These are phyloP conservation scores for Pogoniulus pusillus DNA, from an alignment of 2,797 vertebrate genomes.

Conservation along the genomic window DNA sequence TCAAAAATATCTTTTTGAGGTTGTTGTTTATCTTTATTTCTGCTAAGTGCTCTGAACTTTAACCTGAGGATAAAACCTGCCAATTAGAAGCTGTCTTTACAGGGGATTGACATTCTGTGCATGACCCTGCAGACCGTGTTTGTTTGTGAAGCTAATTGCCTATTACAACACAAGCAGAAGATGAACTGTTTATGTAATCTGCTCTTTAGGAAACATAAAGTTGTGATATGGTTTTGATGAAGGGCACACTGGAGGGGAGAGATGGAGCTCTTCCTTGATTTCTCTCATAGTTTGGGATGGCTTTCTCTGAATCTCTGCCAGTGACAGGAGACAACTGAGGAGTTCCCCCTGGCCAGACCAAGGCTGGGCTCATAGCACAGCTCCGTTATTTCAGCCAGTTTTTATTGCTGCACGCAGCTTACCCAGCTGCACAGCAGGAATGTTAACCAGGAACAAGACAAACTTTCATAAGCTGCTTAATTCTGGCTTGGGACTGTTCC, in stretches of 20 bases:
- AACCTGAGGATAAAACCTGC: neutral
- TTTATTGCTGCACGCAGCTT: slow-evolving; percentile 8
- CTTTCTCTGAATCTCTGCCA: neutral
- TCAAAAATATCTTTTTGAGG: neutral
- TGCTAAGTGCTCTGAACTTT: neutral
- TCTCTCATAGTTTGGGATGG: slow-evolving; percentile 1
- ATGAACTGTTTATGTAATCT: neutral
- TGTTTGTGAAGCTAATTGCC: neutral
- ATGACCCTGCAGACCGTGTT: neutral
- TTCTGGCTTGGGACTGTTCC: slow-evolving; percentile 64
- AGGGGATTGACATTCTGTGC: neutral
- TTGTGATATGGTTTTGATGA: neutral
- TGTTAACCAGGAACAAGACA: slow-evolving; percentile 67
- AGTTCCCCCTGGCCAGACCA: neutral
- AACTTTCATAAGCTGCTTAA: slow-evolving; percentile 73
- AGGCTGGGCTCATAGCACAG: neutral
- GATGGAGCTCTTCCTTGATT: neutral
- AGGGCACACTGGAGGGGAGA: neutral
- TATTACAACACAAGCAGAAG: neutral
- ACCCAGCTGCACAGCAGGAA: neutral
- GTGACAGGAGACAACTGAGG: neutral
- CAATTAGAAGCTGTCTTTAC: neutral
- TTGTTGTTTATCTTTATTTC: neutral
- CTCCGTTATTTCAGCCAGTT: slow-evolving; percentile 24
- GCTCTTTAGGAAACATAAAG: neutral